Percentiles rank a stretch among this genome's conserved stretches.
These are phyloP conservation scores for Cyanoramphus novaezelandiae DNA, from an alignment of 2,113 vertebrate genomes.

Conservation along the genomic window DNA sequence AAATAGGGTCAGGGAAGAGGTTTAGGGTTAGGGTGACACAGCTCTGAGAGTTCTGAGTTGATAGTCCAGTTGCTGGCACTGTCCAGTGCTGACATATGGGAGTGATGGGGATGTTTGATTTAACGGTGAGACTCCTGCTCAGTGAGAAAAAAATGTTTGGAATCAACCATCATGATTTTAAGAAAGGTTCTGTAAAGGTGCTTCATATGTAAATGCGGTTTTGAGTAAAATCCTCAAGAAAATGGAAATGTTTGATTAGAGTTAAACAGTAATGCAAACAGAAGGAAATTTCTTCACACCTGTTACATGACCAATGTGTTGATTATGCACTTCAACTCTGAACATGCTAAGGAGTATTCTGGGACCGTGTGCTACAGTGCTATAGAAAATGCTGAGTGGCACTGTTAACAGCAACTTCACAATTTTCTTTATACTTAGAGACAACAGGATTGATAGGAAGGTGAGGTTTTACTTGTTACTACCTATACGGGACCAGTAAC, in stretches of 20 bases:
- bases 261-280: neutral
- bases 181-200: neutral
- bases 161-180: neutral
- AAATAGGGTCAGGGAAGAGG: neutral
- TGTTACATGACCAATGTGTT: neutral
- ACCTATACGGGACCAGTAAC: neutral
- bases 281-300: neutral
- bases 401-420: neutral
- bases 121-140: neutral
- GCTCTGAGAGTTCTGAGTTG: neutral
- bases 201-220: neutral
- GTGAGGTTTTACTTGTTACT: neutral
- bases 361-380: neutral
- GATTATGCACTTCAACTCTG: neutral
- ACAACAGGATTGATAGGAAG: neutral
- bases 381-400: neutral
- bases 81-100: neutral
- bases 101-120: neutral
- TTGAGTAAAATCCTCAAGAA: neutral
- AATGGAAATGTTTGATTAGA: neutral
- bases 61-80: neutral
- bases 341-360: neutral
- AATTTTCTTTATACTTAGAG: neutral
- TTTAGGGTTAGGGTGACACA: neutral
- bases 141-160: neutral